These are phyloP conservation scores for Vulpes vulpes DNA, from an alignment of 2,113 vertebrate genomes.

Conservation along the genomic window DNA sequence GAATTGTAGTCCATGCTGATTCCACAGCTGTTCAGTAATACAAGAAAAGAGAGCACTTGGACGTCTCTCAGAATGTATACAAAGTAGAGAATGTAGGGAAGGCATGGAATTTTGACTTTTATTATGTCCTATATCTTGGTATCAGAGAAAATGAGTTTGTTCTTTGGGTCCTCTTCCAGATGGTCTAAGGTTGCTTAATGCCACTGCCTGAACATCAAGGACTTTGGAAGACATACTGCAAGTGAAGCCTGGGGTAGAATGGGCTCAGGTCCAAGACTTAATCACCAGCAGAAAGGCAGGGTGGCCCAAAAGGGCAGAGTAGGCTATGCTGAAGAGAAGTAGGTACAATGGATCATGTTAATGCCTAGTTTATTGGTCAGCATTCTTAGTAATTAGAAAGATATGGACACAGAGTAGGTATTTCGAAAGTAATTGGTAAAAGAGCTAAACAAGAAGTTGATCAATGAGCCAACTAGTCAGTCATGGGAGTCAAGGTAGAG, in stretches of 20 bases:
- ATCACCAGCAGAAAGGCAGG: background rate
- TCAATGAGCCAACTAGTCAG: background rate
- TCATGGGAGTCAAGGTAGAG: background rate
- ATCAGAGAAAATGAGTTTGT: background rate
- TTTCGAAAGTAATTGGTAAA: background rate
- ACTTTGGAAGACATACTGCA: background rate
- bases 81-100: background rate
- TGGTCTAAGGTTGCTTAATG: background rate
- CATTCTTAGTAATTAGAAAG: background rate
- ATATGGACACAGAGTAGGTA: background rate
- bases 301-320: background rate
- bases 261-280: background rate
- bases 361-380: background rate
- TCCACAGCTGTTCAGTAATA: background rate
- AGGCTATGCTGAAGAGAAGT: background rate
- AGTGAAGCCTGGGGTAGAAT: background rate
- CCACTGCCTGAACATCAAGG: background rate
- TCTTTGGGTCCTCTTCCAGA: background rate
- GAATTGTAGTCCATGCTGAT: background rate
- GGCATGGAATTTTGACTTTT: background rate
- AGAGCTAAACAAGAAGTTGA: background rate
- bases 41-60: background rate
- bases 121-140: background rate
- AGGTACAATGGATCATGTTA: too few relatives aligned
- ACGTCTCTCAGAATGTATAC: background rate